Base-by-base conservation (phyloP, 2,888 invertebrate genomes). In the Eupithecia vulgata region DNA sequence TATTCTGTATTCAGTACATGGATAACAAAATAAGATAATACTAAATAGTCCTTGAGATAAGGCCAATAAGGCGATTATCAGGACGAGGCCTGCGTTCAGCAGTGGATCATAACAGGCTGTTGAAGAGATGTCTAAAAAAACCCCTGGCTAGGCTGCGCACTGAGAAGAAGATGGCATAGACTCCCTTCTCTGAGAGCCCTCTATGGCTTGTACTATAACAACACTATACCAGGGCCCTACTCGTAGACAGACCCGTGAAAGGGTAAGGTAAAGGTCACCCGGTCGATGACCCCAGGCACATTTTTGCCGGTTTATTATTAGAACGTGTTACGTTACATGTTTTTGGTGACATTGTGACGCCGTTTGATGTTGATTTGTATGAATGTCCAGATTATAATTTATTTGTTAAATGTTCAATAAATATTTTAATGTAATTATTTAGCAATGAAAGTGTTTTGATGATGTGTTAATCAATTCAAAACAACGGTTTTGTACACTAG, bases 231-330 rank as follows among this genome's bases (percentile, higher is more conserved):
- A 52, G 34, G 69, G 48, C 69, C 75, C 69, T 71, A 65, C 68
- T 45, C 59, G 66, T 67, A 75, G 69, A 71, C 57, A 74, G 59
- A 72, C 61, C 71, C 73, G 71, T 70, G 73, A 48, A 61, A 70
- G 74, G 75, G 70, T 68, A 78, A 69, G 79, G 75, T 76, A 86
- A 85, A 85, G 85, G 86, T 85, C 86, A 84, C 59, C 70, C 76
- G 86, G 83, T 80, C 81, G 71, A 64, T 75, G 80, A 84, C 82
- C 77, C 76, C 62, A 61, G 81, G 80, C 81, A 82, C 81, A 83
- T 80, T 81, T 83, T 81, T 79, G 79, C 78, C 66, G 76, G 81
- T 72, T 74, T 76, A 76, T 42, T 75, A 80, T 78, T 77, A 81
- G 75, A 81, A 69, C 67, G 42, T 68, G 67, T 78, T 70, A 68